A percentile compares a stretch with the other conserved stretches of the same genome.
Evolutionary conservation across 2,888 invertebrate genomes (phyloP).

Genomic region (Lamproptera curius): DNA sequence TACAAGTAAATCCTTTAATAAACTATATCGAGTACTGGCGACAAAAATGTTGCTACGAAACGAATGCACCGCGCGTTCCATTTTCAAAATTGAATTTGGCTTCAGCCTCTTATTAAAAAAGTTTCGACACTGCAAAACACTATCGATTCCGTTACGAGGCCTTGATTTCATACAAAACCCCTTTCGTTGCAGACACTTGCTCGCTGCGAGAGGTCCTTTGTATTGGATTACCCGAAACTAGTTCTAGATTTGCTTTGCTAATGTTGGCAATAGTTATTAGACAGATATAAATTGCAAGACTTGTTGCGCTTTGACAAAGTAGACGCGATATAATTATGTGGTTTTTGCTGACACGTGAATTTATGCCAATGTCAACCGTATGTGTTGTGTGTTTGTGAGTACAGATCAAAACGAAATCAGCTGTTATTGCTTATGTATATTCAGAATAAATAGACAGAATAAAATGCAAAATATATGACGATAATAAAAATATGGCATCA

Average conservation of each 20-base stretch:
- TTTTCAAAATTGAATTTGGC: slow-evolving; percentile 11
- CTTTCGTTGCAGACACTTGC: slow-evolving; percentile 17
- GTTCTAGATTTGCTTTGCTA: slow-evolving; percentile 19
- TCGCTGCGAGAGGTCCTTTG: slow-evolving; percentile 8
- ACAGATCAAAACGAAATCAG: too few relatives aligned
- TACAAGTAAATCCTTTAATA: too few relatives aligned
- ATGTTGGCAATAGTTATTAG: neutral
- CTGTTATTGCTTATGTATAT: too few relatives aligned
- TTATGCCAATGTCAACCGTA: too few relatives aligned
- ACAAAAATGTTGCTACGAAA: too few relatives aligned
- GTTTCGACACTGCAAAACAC: slow-evolving; percentile 12
- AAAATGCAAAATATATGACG: too few relatives aligned
- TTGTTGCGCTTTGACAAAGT: neutral
- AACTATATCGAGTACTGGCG: too few relatives aligned
- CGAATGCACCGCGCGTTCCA: slow-evolving; percentile 7
- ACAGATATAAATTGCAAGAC: neutral
- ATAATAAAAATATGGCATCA: too few relatives aligned
- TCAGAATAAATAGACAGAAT: too few relatives aligned
- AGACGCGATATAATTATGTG: too few relatives aligned
- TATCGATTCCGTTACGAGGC: slow-evolving; percentile 8
- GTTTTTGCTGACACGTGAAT: too few relatives aligned
- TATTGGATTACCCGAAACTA: slow-evolving; percentile 10
- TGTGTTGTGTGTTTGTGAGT: too few relatives aligned
- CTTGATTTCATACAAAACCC: slow-evolving; percentile 13
- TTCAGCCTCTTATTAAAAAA: slow-evolving; percentile 15